Conservation (phyloP, 2,113 vertebrate species). For the Notothenia rossii region DNA sequence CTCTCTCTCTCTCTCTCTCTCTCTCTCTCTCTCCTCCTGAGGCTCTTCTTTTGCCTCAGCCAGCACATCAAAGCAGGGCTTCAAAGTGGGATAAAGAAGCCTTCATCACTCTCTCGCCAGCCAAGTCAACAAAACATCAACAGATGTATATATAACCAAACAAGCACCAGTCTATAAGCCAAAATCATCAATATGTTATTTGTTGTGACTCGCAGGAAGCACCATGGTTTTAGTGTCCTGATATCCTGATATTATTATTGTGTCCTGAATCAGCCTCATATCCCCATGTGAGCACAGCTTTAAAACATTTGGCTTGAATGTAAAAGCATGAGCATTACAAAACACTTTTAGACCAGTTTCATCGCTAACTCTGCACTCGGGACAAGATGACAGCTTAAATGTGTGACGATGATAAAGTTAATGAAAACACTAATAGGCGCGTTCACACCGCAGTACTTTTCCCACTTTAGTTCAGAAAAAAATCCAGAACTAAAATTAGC, state of each 20-base stretch:
- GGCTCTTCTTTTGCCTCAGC: constrained; percentile 9
- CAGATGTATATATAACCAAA: neutral
- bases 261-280: neutral
- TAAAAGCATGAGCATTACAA: neutral
- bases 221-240: neutral
- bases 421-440: constrained; percentile 7
- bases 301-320: constrained; percentile 6
- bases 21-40: constrained; percentile 3
- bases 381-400: neutral
- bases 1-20: too few relatives aligned
- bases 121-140: constrained; percentile 29
- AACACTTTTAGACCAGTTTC: neutral
- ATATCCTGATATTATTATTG: neutral
- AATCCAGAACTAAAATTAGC: too few relatives aligned
- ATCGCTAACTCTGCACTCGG: neutral
- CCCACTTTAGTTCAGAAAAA: too few relatives aligned
- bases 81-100: constrained; percentile 58
- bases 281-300: neutral
- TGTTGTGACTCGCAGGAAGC: neutral
- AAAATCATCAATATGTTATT: constrained; percentile 21
- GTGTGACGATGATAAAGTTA: neutral
- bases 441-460: too few relatives aligned
- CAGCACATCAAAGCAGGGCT: constrained; percentile 59
- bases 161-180: neutral
- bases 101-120: constrained; percentile 40